Percentiles rank a stretch among this genome's conserved stretches.
phyloP scores from a whole-genome alignment of 2,113 vertebrate genomes.

The Podocnemis expansa region DNA sequence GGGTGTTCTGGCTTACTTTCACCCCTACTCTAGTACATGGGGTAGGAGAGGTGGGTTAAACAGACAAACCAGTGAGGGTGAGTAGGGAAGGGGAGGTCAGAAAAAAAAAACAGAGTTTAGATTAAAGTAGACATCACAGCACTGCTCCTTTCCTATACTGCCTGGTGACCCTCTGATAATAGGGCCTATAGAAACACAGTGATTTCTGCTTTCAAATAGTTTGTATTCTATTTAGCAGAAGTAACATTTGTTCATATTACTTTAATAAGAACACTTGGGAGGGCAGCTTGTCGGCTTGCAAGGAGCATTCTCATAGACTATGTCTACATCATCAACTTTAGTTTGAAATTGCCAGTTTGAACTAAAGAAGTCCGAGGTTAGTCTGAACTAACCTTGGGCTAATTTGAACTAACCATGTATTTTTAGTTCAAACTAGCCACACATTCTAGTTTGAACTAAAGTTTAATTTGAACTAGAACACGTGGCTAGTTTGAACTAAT shows the following conservation, averaged over 20 bases:
- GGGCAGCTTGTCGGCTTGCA: conserved; percentile 9
- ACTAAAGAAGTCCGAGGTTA: too few relatives aligned
- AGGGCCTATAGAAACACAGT: neutral
- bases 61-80: neutral
- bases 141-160: neutral
- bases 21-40: too few relatives aligned
- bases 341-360: too few relatives aligned
- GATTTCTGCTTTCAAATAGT: neutral
- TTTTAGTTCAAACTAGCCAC: too few relatives aligned
- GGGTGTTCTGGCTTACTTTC: too few relatives aligned
- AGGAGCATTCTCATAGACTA: too few relatives aligned
- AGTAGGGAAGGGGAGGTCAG: neutral
- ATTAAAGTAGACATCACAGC: neutral
- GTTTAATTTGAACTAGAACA: too few relatives aligned
- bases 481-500: too few relatives aligned
- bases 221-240: neutral
- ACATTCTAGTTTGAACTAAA: too few relatives aligned
- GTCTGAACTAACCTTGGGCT: too few relatives aligned
- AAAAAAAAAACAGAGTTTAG: neutral
- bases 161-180: neutral
- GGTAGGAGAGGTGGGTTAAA: neutral
- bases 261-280: conserved; percentile 45
- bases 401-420: too few relatives aligned
- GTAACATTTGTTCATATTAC: neutral
- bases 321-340: too few relatives aligned